phyloP scores from a whole-genome alignment of 2,113 vertebrate species.

The Tachuris rubrigastra region DNA sequence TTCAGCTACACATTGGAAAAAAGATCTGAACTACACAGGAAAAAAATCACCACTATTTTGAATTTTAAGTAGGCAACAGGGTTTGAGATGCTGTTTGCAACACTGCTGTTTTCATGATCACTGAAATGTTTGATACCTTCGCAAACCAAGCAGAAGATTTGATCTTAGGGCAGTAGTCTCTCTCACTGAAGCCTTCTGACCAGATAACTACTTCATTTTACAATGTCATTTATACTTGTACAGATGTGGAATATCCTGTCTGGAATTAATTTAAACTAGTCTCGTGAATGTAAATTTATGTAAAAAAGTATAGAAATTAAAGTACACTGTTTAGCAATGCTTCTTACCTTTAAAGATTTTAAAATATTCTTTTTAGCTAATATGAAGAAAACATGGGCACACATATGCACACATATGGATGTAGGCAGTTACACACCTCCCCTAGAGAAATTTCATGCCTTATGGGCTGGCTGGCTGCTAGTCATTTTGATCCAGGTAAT shows the following conservation, averaged over 20 bases:
- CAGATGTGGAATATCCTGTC: neutral
- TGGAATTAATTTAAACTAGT: neutral
- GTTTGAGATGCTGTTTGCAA: slow-evolving; percentile 1
- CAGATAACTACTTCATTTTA: neutral
- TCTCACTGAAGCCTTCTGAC: neutral
- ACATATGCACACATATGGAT: neutral
- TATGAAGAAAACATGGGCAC: neutral
- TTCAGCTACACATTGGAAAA: neutral
- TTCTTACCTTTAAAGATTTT: neutral
- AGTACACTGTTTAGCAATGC: neutral
- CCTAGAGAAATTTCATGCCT: neutral
- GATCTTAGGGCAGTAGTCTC: neutral
- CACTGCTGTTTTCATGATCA: neutral
- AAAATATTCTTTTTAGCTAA: neutral
- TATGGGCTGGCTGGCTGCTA: neutral
- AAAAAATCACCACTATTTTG: neutral
- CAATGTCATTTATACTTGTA: neutral
- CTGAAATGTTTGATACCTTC: neutral
- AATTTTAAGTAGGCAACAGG: neutral
- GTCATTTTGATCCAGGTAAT: neutral
- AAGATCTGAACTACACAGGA: neutral
- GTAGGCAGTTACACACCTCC: neutral
- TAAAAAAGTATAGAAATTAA: neutral
- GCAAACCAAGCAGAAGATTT: neutral
- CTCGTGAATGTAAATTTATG: neutral